Evolutionary conservation across 2,113 vertebrate genomes (phyloP), one percentile per base, ranked within the genome.

Genomic region (Sylvilagus bachmani): DNA sequence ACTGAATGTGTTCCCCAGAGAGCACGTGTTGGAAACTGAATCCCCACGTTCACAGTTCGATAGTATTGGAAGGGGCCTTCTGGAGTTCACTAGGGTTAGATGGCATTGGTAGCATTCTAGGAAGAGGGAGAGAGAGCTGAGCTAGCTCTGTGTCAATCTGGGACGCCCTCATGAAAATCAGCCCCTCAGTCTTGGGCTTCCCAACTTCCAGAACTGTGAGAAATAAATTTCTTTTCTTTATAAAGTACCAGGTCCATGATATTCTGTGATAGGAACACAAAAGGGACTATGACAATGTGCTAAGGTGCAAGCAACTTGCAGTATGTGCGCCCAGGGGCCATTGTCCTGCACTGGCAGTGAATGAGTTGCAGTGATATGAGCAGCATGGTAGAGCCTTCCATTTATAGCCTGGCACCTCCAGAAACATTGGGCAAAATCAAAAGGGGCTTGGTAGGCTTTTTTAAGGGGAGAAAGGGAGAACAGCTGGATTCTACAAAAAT

Each of bases 261-360:
- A 49, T 49, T 31, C 49, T 85, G 31, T 36, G 53, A 36, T 3
- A 70, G 67, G 9, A 73, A 38, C 70, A 31, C 55, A 25, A 64
- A 4, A 44, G 1, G 14, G 12, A 87, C 49, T 12, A 31, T 58
- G 22, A 55, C 66, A 49, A 11, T 22, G 51, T 25, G 13, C 19
- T 27, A 22, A 38, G 16, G 6, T 6, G 36, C 79, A 79, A 13
- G 78, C n/a, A 17, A 61, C 17, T 3, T 0, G 36, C 2, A 61
- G 49, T 2, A 6, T 0, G 17, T 1, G 5, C 7, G 22, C 36
- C 3, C 1, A 7, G 55, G 36, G 21, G 31, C 17, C 2, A 2
- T 2, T 0, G 10, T 2, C 21, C 14, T 2, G 58, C 31, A 19
- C 29, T 2, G 24, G 2, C 0, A 3, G 9, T 1, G 14, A 24